Conservation (phyloP, 2,888 invertebrate species). For the Drosophila phalerata region DNA sequence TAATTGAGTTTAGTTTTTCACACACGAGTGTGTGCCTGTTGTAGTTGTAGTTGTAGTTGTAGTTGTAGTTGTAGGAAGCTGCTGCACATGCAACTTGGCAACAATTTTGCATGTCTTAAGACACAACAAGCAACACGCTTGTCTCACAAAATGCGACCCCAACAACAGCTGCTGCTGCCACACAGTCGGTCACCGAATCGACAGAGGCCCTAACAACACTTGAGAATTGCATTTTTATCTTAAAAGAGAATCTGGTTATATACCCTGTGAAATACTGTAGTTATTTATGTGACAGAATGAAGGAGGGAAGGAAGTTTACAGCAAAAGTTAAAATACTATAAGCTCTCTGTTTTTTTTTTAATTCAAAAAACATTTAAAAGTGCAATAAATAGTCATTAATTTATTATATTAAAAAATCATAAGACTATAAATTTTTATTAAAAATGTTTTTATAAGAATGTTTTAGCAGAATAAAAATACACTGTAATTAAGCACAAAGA, state of each 20-base stretch:
- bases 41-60: slow-evolving; percentile 39
- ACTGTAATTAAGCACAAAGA: no score
- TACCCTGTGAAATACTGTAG: slow-evolving; percentile 7
- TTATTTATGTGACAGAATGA: neutral
- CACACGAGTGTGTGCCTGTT: slow-evolving; percentile 60
- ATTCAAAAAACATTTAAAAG: neutral
- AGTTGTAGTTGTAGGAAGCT: slow-evolving; percentile 71
- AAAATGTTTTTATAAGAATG: no score
- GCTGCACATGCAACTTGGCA: slow-evolving; percentile 72
- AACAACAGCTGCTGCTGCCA: slow-evolving; percentile 19
- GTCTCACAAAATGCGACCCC: slow-evolving; percentile 44
- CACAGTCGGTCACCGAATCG: slow-evolving; percentile 18
- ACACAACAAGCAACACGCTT: slow-evolving; percentile 53
- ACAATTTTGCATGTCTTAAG: slow-evolving; percentile 61
- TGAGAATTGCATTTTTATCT: slow-evolving; percentile 6
- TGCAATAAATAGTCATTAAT: no score
- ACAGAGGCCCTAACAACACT: slow-evolving; percentile 26
- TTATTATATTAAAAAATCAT: no score
- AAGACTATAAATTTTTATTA: no score
- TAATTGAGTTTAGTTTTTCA: slow-evolving; percentile 82
- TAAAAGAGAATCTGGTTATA: slow-evolving; percentile 4
- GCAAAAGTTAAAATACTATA: neutral
- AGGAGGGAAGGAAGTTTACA: neutral
- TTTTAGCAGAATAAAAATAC: no score
- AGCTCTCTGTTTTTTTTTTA: no score